Evolutionary conservation across 2,113 vertebrate species (phyloP), one percentile per base, ranked within the genome.

Genomic region (Atherinomorus stipes): DNA sequence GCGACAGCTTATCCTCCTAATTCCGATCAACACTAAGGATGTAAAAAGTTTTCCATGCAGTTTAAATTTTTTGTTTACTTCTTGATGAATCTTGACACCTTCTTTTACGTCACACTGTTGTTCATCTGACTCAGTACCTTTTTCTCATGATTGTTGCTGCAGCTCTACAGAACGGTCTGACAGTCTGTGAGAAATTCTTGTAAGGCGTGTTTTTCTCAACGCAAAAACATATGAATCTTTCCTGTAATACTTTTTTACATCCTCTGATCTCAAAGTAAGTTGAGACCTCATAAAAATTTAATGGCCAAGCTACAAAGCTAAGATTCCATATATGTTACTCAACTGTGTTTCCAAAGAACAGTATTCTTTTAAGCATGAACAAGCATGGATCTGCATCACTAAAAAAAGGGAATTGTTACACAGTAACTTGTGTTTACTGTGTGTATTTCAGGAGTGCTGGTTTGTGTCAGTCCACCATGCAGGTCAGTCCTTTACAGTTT

Each of bases 391-490:
- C 49, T 57, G 54, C 68, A 85, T 21, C 71, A 31, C 88, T 88
- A 84, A 78, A 85, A n/a, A 80, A 79, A 80, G 85, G 85, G 22
- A 53, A 75, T 37, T 72, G 65, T 52, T 66, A 13, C 53, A 49
- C 25, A 62, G 65, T 7, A 57, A 42, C 56, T 23, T 26, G 13
- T 19, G 58, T 62, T 49, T 54, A 4, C 45, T 37, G 44, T 38
- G 51, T 19, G 28, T 22, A 10, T 58, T 53, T 76, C 3, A 56
- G 50, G 58, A 71, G 66, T 38, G 47, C 78, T 65, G 64, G 71
- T 84, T 57, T 83, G 57, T 80, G 75, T 88, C 85, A 87, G 25
- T 68, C 53, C 50, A 34, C 66, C 67, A 72, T 71, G 71, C 71
- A 76, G 78, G 59, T 71, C 16, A 21, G 37, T 58, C 44, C 7